Conservation (phyloP, 2,888 invertebrate species). For the Habrosyne pyritoides region DNA sequence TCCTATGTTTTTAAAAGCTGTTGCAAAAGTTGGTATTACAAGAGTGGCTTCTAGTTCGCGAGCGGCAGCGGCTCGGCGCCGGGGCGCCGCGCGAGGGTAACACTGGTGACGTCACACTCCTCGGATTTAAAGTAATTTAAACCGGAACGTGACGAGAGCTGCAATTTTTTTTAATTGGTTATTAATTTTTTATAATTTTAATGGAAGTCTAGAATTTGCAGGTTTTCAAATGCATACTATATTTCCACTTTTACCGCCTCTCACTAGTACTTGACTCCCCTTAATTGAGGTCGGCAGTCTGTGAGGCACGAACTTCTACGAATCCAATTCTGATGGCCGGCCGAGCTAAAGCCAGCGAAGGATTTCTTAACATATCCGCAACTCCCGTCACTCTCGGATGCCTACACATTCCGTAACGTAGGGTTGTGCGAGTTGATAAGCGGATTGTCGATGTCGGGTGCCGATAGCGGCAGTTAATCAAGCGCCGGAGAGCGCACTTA, state of each 20-base stretch:
- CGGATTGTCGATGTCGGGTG: constrained; percentile 1
- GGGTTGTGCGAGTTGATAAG: not conserved
- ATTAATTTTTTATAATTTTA: not conserved
- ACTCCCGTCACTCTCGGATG: not conserved
- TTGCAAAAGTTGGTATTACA: not conserved
- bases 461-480: constrained; percentile 3
- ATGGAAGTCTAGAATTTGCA: not conserved
- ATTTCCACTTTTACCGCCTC: not conserved
- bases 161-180: not conserved
- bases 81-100: no score
- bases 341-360: not conserved
- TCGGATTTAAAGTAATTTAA: not conserved
- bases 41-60: not conserved
- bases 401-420: not conserved
- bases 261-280: not conserved
- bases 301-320: no score
- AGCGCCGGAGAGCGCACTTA: constrained; percentile 19
- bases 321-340: no score
- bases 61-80: not conserved
- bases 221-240: not conserved
- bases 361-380: not conserved
- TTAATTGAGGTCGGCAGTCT: not conserved
- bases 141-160: not conserved
- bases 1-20: not conserved
- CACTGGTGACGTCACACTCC: not conserved